phyloP scores from a whole-genome alignment of 53 echinoderm and acorn worm species.

The Crossaster papposus region DNA sequence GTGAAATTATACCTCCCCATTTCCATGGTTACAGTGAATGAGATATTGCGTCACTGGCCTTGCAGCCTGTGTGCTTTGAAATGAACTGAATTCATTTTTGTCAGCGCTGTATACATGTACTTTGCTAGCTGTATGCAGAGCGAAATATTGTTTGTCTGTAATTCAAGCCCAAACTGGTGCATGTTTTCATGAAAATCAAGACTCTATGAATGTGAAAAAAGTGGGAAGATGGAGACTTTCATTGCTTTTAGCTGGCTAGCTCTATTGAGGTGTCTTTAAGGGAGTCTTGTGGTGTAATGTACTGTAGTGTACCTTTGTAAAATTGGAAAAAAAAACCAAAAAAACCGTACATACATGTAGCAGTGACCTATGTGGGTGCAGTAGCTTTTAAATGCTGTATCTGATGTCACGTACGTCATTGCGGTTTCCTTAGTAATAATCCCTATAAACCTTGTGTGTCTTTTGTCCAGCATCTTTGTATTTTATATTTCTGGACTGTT shows the following conservation, averaged over 20 bases:
- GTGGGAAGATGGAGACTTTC: background rate
- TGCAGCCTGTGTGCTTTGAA: conserved; percentile 1
- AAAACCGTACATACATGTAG: no score
- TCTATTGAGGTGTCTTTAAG: background rate
- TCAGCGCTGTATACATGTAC: background rate
- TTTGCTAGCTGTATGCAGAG: background rate
- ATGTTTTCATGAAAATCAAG: conserved; percentile 1
- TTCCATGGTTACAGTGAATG: conserved; percentile 46
- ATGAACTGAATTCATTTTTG: background rate
- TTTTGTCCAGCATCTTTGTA: conserved; percentile 20
- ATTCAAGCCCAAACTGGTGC: background rate
- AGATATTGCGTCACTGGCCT: conserved; percentile 41
- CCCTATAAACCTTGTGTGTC: conserved; percentile 22
- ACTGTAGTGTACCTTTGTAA: background rate
- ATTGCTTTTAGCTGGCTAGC: background rate
- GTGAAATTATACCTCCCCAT: background rate
- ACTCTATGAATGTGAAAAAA: background rate
- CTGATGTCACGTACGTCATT: conserved; percentile 47
- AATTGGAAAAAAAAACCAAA: background rate
- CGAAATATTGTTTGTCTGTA: conserved; percentile 17
- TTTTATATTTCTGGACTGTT: background rate
- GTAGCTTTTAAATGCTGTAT: conserved; percentile 9
- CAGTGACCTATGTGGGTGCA: conserved; percentile 4
- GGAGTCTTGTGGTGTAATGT: background rate
- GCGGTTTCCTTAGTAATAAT: conserved; percentile 30